Conservation (phyloP, 2,888 invertebrate species). For the Brachyopa scutellaris region DNA sequence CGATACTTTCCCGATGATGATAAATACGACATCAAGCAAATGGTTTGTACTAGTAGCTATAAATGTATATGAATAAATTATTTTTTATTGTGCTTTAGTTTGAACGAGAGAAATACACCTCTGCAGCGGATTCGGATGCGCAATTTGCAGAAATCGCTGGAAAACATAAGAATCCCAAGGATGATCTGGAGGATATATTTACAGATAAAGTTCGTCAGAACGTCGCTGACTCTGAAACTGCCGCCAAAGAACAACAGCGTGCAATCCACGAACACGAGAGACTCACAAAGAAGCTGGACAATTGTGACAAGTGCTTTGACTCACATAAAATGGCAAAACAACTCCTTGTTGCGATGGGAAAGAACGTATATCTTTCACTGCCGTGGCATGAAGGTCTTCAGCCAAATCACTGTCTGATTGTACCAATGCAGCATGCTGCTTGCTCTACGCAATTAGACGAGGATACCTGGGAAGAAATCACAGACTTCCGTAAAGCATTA, state of each 20-base stretch:
- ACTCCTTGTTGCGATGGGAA: constrained; percentile 90
- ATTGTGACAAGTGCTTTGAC: constrained; percentile 92
- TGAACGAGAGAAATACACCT: constrained; percentile 90
- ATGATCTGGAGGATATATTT: constrained; percentile 93
- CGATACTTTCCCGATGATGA: constrained; percentile 96
- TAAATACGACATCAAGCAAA: constrained; percentile 91
- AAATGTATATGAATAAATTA: too few species aligned
- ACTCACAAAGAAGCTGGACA: constrained; percentile 88
- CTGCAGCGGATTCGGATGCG: constrained; percentile 90
- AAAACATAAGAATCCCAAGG: constrained; percentile 85
- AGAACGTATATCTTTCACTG: constrained; percentile 91
- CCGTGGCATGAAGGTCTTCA: constrained; percentile 92
- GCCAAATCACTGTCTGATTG: constrained; percentile 92
- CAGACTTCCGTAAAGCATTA: constrained; percentile 88
- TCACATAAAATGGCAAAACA: constrained; percentile 91
- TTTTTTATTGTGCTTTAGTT: constrained; percentile 83
- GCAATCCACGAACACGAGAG: constrained; percentile 89
- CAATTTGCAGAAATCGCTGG: constrained; percentile 90
- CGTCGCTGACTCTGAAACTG: constrained; percentile 85
- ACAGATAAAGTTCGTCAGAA: constrained; percentile 89
- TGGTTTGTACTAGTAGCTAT: too few species aligned
- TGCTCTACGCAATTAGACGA: constrained; percentile 94
- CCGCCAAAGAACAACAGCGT: constrained; percentile 84
- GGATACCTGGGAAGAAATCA: constrained; percentile 95
- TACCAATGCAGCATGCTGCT: constrained; percentile 90